These are phyloP conservation scores for Lasaia peninsularis DNA, from an alignment of 1,140 invertebrate genomes.

Conservation along the genomic window DNA sequence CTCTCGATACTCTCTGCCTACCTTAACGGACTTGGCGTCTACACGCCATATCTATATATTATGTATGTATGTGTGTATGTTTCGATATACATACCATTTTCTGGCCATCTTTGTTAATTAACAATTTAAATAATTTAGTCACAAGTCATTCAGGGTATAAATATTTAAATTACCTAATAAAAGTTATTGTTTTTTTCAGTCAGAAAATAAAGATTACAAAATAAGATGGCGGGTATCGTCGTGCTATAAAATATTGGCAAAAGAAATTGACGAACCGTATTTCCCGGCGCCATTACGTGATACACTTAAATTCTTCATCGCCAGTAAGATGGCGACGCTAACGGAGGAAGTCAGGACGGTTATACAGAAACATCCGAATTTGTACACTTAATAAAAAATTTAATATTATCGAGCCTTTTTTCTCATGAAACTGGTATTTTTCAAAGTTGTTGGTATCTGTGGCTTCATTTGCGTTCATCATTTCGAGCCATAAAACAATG, in stretches of 20 bases:
- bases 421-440: too few relatives aligned
- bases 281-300: constrained; percentile 47
- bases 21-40: too few relatives aligned
- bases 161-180: neutral
- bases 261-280: constrained; percentile 35
- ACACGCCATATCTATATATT: too few relatives aligned
- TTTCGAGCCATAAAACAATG: too few relatives aligned
- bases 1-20: too few relatives aligned
- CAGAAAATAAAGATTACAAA: constrained; percentile 51
- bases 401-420: too few relatives aligned
- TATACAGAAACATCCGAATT: constrained; percentile 31
- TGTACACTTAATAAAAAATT: constrained; percentile 27
- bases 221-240: constrained; percentile 44
- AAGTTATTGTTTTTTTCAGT: constrained; percentile 35
- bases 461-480: too few relatives aligned
- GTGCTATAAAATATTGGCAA: constrained; percentile 39
- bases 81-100: too few relatives aligned
- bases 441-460: too few relatives aligned
- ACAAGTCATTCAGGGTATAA: neutral
- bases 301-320: constrained; percentile 56
- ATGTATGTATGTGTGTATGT: too few relatives aligned
- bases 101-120: too few relatives aligned
- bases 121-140: too few relatives aligned
- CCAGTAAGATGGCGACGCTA: constrained; percentile 33
- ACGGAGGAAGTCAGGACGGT: constrained; percentile 25